A percentile compares a stretch with the other conserved stretches of the same genome.
Conservation (phyloP, 1,140 invertebrate species). For the Chrysomallon squamiferum region DNA sequence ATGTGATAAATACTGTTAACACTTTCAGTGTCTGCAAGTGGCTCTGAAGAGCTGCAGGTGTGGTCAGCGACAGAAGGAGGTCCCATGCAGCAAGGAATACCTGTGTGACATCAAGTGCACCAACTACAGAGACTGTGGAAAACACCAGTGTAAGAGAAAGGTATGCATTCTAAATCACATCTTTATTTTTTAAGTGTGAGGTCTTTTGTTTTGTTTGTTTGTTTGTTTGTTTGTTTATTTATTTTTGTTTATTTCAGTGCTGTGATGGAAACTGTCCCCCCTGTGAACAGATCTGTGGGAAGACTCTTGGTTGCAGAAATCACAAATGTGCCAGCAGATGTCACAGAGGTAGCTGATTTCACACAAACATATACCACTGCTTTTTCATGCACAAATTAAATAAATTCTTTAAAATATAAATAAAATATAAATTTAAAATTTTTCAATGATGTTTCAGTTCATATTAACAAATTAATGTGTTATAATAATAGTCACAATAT, state of each 20-base stretch:
- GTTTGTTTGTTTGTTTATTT: too few species aligned
- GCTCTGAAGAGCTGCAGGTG: conserved; percentile 83
- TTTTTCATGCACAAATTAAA: too few species aligned
- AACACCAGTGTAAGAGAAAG: conserved; percentile 88
- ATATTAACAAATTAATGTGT: too few species aligned
- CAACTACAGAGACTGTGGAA: conserved; percentile 79
- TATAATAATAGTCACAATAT: too few species aligned
- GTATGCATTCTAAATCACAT: too few species aligned
- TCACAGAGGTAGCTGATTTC: conserved; percentile 68
- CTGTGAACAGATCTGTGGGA: conserved; percentile 88
- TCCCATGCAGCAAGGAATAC: conserved; percentile 87
- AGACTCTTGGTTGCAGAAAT: conserved; percentile 81
- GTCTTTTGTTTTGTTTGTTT: too few species aligned
- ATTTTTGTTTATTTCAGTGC: conserved; percentile 68
- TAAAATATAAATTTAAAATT: too few species aligned
- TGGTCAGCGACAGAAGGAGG: conserved; percentile 78
- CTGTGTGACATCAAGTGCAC: conserved; percentile 90
- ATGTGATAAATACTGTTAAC: too few species aligned
- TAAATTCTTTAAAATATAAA: too few species aligned
- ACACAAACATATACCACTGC: too few species aligned
- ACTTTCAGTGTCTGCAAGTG: conserved; percentile 76
- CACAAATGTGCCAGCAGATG: conserved; percentile 88
- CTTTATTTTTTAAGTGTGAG: too few species aligned
- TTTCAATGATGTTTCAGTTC: too few species aligned
- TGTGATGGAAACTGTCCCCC: conserved; percentile 83